phyloP scores from a whole-genome alignment of 2,797 vertebrate species.

The Lemur catta region DNA sequence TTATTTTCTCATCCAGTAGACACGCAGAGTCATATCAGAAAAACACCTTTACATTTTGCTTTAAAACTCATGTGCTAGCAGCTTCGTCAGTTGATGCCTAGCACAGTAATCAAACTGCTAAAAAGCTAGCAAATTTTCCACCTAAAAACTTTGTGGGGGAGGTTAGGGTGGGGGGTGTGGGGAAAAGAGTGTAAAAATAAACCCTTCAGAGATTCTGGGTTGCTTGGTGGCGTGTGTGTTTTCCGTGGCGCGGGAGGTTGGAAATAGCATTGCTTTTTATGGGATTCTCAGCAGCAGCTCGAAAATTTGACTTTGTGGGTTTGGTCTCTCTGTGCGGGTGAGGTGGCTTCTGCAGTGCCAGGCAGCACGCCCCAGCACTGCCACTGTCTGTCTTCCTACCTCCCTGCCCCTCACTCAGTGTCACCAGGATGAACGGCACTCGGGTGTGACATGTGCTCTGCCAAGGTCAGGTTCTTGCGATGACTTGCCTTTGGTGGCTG shows the following conservation, averaged over 20 bases:
- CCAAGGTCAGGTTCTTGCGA: constrained; percentile 86
- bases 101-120: constrained; percentile 51
- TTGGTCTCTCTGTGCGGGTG: not conserved
- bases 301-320: constrained; percentile 17
- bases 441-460: constrained; percentile 84
- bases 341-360: not conserved
- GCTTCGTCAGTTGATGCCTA: not conserved
- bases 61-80: not conserved
- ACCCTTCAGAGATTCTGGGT: constrained; percentile 58
- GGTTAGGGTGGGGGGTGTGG: constrained; percentile 7
- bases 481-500: constrained; percentile 82
- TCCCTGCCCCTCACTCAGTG: constrained; percentile 26
- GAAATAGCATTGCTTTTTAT: constrained; percentile 76
- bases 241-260: constrained; percentile 61
- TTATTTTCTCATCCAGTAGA: not conserved
- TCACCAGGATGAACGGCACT: constrained; percentile 79
- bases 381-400: constrained; percentile 36
- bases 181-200: constrained; percentile 68
- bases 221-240: constrained; percentile 42
- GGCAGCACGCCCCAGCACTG: constrained; percentile 42
- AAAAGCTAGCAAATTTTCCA: constrained; percentile 64
- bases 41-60: not conserved
- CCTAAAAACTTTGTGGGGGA: constrained; percentile 55
- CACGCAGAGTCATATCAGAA: not conserved
- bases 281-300: constrained; percentile 64